Conservation (phyloP, 2,113 vertebrate genomes). For the Oreochromis aureus region DNA sequence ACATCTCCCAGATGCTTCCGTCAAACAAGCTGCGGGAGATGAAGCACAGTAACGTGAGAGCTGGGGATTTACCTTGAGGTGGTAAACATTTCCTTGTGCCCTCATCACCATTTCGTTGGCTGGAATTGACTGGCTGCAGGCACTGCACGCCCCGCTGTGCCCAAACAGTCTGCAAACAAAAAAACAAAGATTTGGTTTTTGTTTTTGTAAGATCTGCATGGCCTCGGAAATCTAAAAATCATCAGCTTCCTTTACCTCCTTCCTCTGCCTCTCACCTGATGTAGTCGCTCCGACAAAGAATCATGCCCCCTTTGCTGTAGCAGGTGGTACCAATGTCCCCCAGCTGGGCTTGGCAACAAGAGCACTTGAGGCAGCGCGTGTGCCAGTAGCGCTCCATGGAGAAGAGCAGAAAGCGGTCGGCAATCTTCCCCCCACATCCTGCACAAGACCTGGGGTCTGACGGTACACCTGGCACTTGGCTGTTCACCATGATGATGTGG, state of each 20-base stretch:
- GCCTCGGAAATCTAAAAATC: background rate
- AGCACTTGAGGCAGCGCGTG: slow-evolving; percentile 78
- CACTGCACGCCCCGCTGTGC: slow-evolving; percentile 76
- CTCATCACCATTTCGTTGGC: slow-evolving; percentile 84
- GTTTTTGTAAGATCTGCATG: fast-evolving
- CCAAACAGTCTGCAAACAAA: slow-evolving; percentile 74
- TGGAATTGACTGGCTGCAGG: slow-evolving; percentile 79
- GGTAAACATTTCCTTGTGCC: slow-evolving; percentile 79
- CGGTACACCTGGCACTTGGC: slow-evolving; percentile 51
- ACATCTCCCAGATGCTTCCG: slow-evolving; percentile 25
- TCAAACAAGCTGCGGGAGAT: slow-evolving; percentile 18
- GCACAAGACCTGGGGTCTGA: slow-evolving; percentile 71
- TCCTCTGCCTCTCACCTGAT: slow-evolving; percentile 67
- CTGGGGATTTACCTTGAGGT: slow-evolving; percentile 74
- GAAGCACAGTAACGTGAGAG: background rate
- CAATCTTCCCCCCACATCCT: slow-evolving; percentile 76
- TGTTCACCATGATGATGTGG: slow-evolving; percentile 73
- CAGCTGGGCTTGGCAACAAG: slow-evolving; percentile 81
- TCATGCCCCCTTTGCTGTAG: slow-evolving; percentile 82
- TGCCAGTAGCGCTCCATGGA: slow-evolving; percentile 83
- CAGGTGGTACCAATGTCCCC: slow-evolving; percentile 80
- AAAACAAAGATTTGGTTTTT: background rate
- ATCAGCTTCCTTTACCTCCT: background rate
- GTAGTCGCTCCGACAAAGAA: slow-evolving; percentile 80
- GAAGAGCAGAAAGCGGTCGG: slow-evolving; percentile 80